These are phyloP conservation scores for Catamblyrhynchus diadema DNA, from an alignment of 2,797 vertebrate species.

Conservation along the genomic window DNA sequence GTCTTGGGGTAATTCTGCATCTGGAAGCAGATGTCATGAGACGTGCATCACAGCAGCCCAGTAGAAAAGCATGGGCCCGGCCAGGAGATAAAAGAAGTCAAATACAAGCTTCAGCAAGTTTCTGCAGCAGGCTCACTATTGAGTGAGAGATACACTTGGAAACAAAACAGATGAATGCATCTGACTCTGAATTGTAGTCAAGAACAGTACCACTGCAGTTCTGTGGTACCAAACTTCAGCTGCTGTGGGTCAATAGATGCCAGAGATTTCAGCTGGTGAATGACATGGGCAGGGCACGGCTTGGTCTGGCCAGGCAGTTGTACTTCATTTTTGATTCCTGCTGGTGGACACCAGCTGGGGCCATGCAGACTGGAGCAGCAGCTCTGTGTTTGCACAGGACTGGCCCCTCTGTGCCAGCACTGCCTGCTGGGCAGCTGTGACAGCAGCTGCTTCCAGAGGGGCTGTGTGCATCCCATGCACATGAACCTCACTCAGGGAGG, in stretches of 20 bases:
- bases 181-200: not conserved
- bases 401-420: not conserved
- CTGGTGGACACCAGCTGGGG: accelerated
- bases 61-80: not conserved
- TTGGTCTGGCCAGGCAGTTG: not conserved
- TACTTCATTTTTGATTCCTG: not conserved
- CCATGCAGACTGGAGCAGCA: not conserved
- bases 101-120: not conserved
- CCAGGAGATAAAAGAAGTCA: not conserved
- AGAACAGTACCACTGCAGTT: accelerated
- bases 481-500: accelerated
- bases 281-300: accelerated
- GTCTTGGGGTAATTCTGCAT: not conserved
- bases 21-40: not conserved
- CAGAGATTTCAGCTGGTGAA: not conserved
- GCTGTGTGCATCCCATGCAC: accelerated
- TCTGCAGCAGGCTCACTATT: not conserved
- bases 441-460: not conserved
- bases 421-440: accelerated
- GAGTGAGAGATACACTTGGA: not conserved
- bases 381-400: accelerated
- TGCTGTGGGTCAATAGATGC: not conserved
- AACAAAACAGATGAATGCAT: not conserved
- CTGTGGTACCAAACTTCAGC: not conserved
- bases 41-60: not conserved